These are phyloP conservation scores for Alethe diademata DNA, from an alignment of 2,113 vertebrate genomes.

Conservation along the genomic window DNA sequence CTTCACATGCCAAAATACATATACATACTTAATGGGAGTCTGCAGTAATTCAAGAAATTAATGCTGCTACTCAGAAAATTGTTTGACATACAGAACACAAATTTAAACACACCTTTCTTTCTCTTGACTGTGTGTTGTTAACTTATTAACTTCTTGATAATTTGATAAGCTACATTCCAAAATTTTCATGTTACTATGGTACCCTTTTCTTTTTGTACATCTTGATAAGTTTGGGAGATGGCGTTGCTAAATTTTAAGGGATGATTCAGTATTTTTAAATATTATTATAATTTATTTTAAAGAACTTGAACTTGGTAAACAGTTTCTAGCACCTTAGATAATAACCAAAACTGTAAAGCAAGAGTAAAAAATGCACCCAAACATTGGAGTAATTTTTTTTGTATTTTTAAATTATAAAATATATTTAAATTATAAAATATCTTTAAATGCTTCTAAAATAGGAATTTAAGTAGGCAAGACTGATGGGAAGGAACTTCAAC, in stretches of 20 bases:
- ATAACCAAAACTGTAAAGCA: not conserved
- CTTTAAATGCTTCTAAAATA: not conserved
- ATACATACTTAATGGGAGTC: not conserved
- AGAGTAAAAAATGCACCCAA: not conserved
- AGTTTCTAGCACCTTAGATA: not conserved
- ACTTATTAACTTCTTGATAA: not conserved
- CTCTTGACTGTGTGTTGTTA: not conserved
- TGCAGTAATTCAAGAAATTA: not conserved
- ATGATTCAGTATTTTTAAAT: not conserved
- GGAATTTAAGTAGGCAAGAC: not conserved
- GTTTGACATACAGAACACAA: not conserved
- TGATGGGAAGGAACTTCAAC: not conserved
- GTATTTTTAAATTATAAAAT: not conserved
- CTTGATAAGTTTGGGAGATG: not conserved
- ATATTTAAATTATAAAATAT: too few relatives aligned
- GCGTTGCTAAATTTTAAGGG: not conserved
- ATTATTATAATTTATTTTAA: not conserved
- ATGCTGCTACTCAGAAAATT: not conserved
- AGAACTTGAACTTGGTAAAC: not conserved
- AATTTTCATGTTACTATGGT: not conserved
- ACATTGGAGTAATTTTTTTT: not conserved
- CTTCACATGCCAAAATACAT: not conserved
- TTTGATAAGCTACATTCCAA: not conserved
- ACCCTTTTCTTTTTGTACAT: not conserved
- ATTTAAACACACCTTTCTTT: not conserved